phyloP scores from a whole-genome alignment of 2,797 vertebrate genomes.

The Anableps anableps region DNA sequence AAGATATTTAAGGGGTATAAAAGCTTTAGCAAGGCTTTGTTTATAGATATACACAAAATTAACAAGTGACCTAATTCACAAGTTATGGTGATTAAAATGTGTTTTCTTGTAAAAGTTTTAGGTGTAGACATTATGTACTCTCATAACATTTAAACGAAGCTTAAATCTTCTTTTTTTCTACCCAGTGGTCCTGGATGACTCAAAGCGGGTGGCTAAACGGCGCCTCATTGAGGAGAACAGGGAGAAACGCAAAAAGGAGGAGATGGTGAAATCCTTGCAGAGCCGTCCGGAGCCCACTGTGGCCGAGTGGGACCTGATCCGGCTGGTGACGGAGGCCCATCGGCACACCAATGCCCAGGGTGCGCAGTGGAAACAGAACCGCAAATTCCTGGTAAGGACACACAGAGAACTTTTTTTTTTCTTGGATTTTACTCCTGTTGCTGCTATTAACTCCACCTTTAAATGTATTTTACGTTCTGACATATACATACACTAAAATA shows the following conservation, averaged over 20 bases:
- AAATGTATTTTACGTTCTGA: not conserved
- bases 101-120: not conserved
- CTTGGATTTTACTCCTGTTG: conserved; percentile 19
- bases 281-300: conserved; percentile 93
- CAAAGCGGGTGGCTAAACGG: conserved; percentile 95
- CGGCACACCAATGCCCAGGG: conserved; percentile 98
- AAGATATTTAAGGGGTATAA: not conserved
- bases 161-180: not conserved
- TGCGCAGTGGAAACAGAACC: conserved; percentile 98
- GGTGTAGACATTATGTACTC: not conserved
- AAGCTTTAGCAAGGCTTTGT: not conserved
- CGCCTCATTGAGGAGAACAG: conserved; percentile 98
- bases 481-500: not conserved
- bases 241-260: conserved; percentile 93
- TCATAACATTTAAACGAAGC: not conserved
- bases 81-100: not conserved
- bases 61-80: not conserved
- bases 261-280: conserved; percentile 93
- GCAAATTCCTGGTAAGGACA: conserved; percentile 88
- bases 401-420: not conserved
- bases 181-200: conserved; percentile 96
- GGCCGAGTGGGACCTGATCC: conserved; percentile 96
- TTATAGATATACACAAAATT: not conserved
- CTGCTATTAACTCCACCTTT: not conserved
- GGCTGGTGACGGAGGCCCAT: conserved; percentile 93